phyloP scores from a whole-genome alignment of 2,113 vertebrate genomes.

The Neoarius graeffei region DNA sequence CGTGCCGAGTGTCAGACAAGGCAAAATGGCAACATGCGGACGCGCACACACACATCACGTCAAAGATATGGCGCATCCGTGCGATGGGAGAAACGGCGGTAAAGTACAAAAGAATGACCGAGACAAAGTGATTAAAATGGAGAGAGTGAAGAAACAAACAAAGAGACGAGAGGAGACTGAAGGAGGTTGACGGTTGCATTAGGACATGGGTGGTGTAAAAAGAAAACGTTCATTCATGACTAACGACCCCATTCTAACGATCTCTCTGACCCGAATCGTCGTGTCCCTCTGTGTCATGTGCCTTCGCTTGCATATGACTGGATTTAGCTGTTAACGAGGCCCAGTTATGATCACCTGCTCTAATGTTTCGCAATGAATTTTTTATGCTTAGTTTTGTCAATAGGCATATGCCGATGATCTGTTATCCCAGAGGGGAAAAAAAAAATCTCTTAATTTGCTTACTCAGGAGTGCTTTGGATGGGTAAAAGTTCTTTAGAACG shows the following conservation, averaged over 20 bases:
- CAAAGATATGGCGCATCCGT: background rate
- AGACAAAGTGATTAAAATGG: background rate
- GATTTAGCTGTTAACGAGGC: background rate
- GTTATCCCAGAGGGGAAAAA: background rate
- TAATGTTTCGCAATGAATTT: background rate
- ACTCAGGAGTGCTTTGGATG: background rate
- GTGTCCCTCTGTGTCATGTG: background rate
- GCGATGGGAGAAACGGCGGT: background rate
- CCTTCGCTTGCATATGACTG: background rate
- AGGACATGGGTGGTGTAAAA: background rate
- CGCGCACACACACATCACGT: conserved; percentile 32
- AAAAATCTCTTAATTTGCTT: background rate
- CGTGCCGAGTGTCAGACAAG: conserved; percentile 69
- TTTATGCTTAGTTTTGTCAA: background rate
- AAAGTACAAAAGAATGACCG: background rate
- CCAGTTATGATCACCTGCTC: background rate
- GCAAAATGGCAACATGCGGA: conserved; percentile 47
- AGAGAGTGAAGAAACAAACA: conserved; percentile 9
- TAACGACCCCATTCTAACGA: background rate
- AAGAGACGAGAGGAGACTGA: background rate
- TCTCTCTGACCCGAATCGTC: background rate
- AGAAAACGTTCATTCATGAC: background rate
- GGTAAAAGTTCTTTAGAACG: background rate
- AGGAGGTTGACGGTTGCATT: background rate
- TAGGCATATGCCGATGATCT: background rate